Percentiles rank a stretch among this genome's conserved stretches.
These are phyloP conservation scores for Chlorops oryzae DNA, from an alignment of 1,140 invertebrate species.

Conservation along the genomic window DNA sequence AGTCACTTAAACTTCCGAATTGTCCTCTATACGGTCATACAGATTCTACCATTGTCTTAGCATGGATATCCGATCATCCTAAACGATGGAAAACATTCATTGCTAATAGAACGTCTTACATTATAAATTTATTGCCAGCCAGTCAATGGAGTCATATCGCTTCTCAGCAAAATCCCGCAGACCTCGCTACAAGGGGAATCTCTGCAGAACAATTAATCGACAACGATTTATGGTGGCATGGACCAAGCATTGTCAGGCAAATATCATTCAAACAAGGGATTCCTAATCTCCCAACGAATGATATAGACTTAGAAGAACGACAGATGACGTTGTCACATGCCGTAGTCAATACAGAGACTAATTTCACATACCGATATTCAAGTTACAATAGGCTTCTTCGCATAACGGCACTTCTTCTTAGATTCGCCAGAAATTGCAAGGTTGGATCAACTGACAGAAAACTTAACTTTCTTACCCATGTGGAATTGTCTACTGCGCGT, in stretches of 20 bases:
- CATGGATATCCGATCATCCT: conserved; percentile 11
- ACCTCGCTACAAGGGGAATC: conserved; percentile 20
- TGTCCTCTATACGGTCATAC: conserved; percentile 1
- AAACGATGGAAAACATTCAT: conserved; percentile 27
- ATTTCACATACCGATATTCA: conserved; percentile 5
- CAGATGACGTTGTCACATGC: neutral
- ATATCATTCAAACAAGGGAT: too few relatives aligned
- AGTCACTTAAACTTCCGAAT: neutral
- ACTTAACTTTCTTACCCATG: neutral
- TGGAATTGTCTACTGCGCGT: neutral
- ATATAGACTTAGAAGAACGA: neutral
- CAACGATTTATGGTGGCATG: conserved; percentile 12
- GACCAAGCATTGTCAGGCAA: conserved; percentile 5
- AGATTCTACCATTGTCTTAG: conserved; percentile 18
- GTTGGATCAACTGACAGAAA: neutral
- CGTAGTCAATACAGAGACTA: neutral
- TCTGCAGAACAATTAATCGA: neutral
- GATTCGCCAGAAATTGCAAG: conserved; percentile 5
- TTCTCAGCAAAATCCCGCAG: conserved; percentile 26
- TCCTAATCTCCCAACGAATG: too few relatives aligned
- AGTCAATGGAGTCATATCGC: conserved; percentile 28
- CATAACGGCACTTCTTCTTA: neutral
- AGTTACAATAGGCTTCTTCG: neutral
- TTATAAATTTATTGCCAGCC: conserved; percentile 17
- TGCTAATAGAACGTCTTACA: conserved; percentile 27